These are phyloP conservation scores for Tethea ocularis DNA, from an alignment of 2,888 invertebrate genomes.

Conservation along the genomic window DNA sequence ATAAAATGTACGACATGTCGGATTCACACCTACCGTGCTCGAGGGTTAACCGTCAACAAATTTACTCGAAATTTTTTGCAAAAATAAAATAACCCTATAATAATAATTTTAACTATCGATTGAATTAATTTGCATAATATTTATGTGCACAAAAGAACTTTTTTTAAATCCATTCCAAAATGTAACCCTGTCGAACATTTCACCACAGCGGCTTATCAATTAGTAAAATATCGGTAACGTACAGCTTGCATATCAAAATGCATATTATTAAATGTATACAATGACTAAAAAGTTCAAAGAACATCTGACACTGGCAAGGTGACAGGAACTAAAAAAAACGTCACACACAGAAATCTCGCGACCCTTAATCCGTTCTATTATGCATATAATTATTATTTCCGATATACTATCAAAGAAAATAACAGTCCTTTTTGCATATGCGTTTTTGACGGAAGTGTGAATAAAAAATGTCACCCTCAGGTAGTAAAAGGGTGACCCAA, in stretches of 20 bases:
- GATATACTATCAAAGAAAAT: constrained; percentile 80
- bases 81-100: constrained; percentile 6
- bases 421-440: constrained; percentile 81
- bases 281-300: constrained; percentile 56
- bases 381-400: constrained; percentile 84
- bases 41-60: constrained; percentile 70
- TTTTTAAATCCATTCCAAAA: constrained; percentile 33
- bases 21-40: constrained; percentile 72
- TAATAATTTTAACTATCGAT: constrained; percentile 16
- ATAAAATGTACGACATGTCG: constrained; percentile 65
- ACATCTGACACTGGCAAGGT: constrained; percentile 77
- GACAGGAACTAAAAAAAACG: constrained; percentile 73
- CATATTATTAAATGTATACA: constrained; percentile 70
- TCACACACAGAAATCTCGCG: constrained; percentile 65
- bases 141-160: constrained; percentile 36
- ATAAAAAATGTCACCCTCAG: constrained; percentile 82
- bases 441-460: constrained; percentile 79
- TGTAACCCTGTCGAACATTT: constrained; percentile 43
- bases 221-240: constrained; percentile 54
- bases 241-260: constrained; percentile 68
- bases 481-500: constrained; percentile 74
- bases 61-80: constrained; percentile 15
- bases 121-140: constrained; percentile 33
- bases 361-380: constrained; percentile 80
- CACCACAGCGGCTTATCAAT: constrained; percentile 59